phyloP scores from a whole-genome alignment of 1,140 invertebrate genomes.

The Tetramorium parvispinum region DNA sequence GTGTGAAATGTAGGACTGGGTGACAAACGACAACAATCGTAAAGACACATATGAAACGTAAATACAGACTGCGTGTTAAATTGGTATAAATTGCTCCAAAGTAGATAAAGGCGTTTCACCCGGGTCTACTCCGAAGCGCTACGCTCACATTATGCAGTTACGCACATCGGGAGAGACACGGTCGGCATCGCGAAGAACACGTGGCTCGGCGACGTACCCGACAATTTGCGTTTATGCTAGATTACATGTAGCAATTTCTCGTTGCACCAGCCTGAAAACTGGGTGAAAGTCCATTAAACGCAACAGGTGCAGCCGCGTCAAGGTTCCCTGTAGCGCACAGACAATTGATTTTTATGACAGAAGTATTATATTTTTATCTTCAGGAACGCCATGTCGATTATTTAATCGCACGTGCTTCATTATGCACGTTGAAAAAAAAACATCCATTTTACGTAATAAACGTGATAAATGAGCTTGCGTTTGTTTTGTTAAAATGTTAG shows the following conservation, averaged over 20 bases:
- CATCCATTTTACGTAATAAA: slow-evolving; percentile 9
- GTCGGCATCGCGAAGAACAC: slow-evolving; percentile 6
- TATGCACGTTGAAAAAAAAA: background rate
- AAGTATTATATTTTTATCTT: slow-evolving; percentile 31
- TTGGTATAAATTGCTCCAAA: slow-evolving; percentile 40
- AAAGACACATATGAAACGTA: slow-evolving; percentile 21
- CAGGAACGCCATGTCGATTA: background rate
- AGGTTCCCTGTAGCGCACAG: slow-evolving; percentile 30
- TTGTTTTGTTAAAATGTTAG: background rate
- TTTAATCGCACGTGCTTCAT: background rate
- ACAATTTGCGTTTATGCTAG: slow-evolving; percentile 62
- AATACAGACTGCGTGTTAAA: slow-evolving; percentile 61
- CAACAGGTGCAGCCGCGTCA: slow-evolving; percentile 50
- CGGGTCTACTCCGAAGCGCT: slow-evolving; percentile 24
- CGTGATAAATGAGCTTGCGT: background rate
- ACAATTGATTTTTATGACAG: slow-evolving; percentile 35
- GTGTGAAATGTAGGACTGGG: background rate
- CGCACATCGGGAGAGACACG: slow-evolving; percentile 14
- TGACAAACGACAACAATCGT: slow-evolving; percentile 26
- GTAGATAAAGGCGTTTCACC: slow-evolving; percentile 46
- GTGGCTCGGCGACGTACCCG: slow-evolving; percentile 35
- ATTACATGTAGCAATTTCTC: slow-evolving; percentile 53
- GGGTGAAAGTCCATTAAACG: slow-evolving; percentile 60
- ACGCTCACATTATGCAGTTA: slow-evolving; percentile 42
- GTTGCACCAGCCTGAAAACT: slow-evolving; percentile 50